Conservation (phyloP, 1,140 invertebrate species). For the Eriocheir sinensis region DNA sequence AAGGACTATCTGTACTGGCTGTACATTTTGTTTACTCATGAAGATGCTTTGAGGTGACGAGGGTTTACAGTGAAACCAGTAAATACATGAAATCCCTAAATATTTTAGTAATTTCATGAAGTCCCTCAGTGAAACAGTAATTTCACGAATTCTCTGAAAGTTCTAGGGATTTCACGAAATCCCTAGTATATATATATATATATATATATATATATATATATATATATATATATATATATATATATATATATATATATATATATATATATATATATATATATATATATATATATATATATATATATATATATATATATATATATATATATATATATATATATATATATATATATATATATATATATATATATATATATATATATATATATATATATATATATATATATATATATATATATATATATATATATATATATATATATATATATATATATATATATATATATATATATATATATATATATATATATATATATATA, state of each 20-base stretch:
- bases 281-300: conserved; percentile 28
- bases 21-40: too few relatives aligned
- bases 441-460: conserved; percentile 28
- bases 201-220: conserved; percentile 28
- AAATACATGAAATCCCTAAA: too few relatives aligned
- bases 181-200: conserved; percentile 7
- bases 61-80: too few relatives aligned
- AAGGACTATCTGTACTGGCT: too few relatives aligned
- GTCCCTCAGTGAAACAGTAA: too few relatives aligned
- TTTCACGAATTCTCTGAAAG: too few relatives aligned
- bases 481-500: not conserved
- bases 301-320: conserved; percentile 28
- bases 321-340: conserved; percentile 28
- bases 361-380: conserved; percentile 28
- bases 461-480: conserved; percentile 28
- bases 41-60: too few relatives aligned
- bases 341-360: conserved; percentile 28
- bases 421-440: conserved; percentile 28
- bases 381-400: conserved; percentile 28
- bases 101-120: too few relatives aligned
- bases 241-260: conserved; percentile 21
- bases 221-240: conserved; percentile 21
- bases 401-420: conserved; percentile 28
- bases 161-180: too few relatives aligned
- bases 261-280: conserved; percentile 28